These are phyloP conservation scores for Gymnocypris eckloni DNA, from an alignment of 2,797 vertebrate genomes.

Conservation along the genomic window DNA sequence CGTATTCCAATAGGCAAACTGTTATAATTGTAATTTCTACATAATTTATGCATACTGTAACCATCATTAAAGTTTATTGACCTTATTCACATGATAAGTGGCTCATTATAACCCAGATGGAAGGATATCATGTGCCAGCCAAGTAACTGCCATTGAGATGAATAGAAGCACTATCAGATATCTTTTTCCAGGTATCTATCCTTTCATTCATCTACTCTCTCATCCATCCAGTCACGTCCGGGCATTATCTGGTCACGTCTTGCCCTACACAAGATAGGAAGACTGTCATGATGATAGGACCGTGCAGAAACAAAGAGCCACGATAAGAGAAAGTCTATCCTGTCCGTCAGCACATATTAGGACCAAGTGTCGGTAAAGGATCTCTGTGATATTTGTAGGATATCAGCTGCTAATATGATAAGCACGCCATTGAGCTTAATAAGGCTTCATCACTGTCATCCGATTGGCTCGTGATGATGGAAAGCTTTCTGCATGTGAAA, in stretches of 20 bases:
- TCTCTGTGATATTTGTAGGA: conserved; percentile 9
- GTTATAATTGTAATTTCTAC: no score
- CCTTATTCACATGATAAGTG: background rate
- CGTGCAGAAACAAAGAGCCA: background rate
- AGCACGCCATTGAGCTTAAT: conserved; percentile 1
- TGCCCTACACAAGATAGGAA: background rate
- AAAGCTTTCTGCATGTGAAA: background rate
- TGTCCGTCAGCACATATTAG: conserved; percentile 6
- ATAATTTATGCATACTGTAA: no score
- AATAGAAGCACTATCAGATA: background rate
- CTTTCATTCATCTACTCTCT: background rate
- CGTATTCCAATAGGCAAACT: no score
- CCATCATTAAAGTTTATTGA: background rate
- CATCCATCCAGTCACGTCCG: background rate
- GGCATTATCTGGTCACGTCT: conserved; percentile 10
- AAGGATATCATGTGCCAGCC: background rate
- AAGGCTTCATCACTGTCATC: conserved; percentile 6
- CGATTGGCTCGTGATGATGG: background rate
- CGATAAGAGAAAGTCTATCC: conserved; percentile 3
- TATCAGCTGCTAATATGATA: conserved; percentile 11
- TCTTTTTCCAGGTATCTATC: background rate
- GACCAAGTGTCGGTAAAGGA: conserved; percentile 10
- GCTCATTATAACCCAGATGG: background rate
- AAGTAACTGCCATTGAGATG: background rate
- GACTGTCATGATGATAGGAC: conserved; percentile 8